A percentile compares a stretch with the other conserved stretches of the same genome.
phyloP scores from a whole-genome alignment of 2,113 vertebrate genomes.

The Vulpes vulpes region DNA sequence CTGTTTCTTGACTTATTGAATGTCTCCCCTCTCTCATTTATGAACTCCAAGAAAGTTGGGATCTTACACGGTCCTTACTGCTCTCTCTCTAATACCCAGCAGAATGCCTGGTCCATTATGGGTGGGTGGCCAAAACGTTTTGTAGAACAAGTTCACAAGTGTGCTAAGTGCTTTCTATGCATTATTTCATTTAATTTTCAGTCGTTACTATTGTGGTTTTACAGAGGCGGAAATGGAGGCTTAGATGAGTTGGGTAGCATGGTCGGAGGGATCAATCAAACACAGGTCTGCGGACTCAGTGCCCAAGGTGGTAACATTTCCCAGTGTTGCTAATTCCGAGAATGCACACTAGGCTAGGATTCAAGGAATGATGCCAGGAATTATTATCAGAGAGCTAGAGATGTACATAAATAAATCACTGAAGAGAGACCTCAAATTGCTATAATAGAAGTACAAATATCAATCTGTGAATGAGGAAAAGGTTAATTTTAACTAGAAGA shows the following conservation, averaged over 20 bases:
- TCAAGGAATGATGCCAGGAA: background rate
- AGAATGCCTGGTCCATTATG: background rate
- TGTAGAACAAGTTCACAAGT: background rate
- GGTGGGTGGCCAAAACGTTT: background rate
- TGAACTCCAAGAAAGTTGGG: background rate
- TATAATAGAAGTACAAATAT: background rate
- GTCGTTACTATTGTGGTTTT: background rate
- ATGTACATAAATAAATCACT: background rate
- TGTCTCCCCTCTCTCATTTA: background rate
- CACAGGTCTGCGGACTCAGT: background rate
- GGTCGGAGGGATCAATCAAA: background rate
- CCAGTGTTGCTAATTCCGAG: background rate
- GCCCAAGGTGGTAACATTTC: background rate
- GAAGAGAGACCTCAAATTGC: background rate
- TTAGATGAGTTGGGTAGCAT: background rate
- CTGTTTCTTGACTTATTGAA: background rate
- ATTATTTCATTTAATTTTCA: constrained; percentile 14
- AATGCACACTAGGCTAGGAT: background rate
- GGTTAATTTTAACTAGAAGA: constrained; percentile 2
- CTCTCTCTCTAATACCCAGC: background rate
- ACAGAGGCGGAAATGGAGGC: background rate
- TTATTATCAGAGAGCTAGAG: background rate
- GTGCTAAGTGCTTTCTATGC: background rate
- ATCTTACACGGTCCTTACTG: background rate
- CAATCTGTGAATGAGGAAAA: background rate